These are phyloP conservation scores for Mesitornis unicolor DNA, from an alignment of 2,113 vertebrate species.

Conservation along the genomic window DNA sequence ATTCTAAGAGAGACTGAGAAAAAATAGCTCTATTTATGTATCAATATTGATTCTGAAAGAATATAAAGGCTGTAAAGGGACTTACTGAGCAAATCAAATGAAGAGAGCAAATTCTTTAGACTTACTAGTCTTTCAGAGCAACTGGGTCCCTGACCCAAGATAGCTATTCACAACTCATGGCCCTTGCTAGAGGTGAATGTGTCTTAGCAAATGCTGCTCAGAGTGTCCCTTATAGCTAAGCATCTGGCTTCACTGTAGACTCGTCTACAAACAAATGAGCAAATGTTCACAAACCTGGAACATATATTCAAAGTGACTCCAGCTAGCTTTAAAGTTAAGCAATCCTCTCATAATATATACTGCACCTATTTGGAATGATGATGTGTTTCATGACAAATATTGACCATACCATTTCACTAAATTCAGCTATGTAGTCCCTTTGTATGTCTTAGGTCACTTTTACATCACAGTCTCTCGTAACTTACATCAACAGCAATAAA, in stretches of 20 bases:
- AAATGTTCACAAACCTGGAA: constrained; percentile 55
- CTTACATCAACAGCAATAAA: not conserved
- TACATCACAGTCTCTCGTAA: not conserved
- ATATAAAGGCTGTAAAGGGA: not conserved
- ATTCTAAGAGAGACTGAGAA: not conserved
- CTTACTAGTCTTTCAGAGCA: constrained; percentile 1
- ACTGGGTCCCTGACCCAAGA: not conserved
- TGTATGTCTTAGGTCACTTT: not conserved
- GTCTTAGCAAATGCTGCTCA: constrained; percentile 60
- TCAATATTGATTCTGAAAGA: constrained; percentile 21
- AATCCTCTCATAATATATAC: not conserved
- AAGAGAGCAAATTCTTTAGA: not conserved
- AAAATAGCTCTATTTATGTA: not conserved
- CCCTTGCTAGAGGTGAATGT: constrained; percentile 42
- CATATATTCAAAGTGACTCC: constrained; percentile 29
- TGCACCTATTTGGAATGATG: not conserved
- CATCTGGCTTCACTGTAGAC: constrained; percentile 40
- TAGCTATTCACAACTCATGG: constrained; percentile 13
- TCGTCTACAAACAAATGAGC: constrained; percentile 31
- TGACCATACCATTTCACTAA: not conserved
- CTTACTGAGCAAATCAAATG: not conserved
- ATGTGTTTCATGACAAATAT: not conserved
- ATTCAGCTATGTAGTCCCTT: not conserved
- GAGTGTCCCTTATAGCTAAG: constrained; percentile 37
- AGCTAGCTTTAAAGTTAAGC: not conserved